These are phyloP conservation scores for Orthonevra nobilis DNA, from an alignment of 2,888 invertebrate species.

Conservation along the genomic window DNA sequence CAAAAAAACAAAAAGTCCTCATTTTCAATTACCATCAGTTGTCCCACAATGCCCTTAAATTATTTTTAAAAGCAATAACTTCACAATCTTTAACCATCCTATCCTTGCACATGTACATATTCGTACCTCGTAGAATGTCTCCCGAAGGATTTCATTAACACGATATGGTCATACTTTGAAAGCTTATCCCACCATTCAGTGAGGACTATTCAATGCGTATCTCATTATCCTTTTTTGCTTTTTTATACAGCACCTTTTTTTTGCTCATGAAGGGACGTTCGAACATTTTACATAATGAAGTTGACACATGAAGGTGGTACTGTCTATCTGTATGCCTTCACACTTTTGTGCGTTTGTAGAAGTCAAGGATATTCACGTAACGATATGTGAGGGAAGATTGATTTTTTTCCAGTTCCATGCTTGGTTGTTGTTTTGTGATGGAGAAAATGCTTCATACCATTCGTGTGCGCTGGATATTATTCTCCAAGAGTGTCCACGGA, in stretches of 20 bases:
- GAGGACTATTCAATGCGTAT: slow-evolving; percentile 26
- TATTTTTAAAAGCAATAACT: no score
- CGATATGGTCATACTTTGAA: slow-evolving; percentile 27
- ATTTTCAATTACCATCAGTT: no score
- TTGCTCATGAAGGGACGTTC: slow-evolving; percentile 1
- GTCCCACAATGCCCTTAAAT: no score
- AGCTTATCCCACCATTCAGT: slow-evolving; percentile 17
- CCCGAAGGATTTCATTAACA: slow-evolving; percentile 33
- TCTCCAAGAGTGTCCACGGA: background rate
- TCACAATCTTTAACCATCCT: no score
- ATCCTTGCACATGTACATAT: no score
- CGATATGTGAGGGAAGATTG: slow-evolving; percentile 27
- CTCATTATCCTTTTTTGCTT: slow-evolving; percentile 34
- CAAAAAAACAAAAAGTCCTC: no score
- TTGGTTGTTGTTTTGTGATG: background rate
- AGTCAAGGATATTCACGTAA: slow-evolving; percentile 14
- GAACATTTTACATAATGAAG: slow-evolving; percentile 24
- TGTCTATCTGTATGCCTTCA: no score
- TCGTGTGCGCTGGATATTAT: background rate
- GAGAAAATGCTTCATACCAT: background rate
- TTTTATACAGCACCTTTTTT: slow-evolving; percentile 6
- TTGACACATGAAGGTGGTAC: slow-evolving; percentile 1
- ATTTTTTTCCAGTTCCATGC: slow-evolving; percentile 12
- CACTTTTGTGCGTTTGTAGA: background rate
- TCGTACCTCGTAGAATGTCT: slow-evolving; percentile 11